Evolutionary conservation across 2,113 vertebrate genomes (phyloP), one percentile per base, ranked within the genome.

Genomic region (Burhinus oedicnemus): DNA sequence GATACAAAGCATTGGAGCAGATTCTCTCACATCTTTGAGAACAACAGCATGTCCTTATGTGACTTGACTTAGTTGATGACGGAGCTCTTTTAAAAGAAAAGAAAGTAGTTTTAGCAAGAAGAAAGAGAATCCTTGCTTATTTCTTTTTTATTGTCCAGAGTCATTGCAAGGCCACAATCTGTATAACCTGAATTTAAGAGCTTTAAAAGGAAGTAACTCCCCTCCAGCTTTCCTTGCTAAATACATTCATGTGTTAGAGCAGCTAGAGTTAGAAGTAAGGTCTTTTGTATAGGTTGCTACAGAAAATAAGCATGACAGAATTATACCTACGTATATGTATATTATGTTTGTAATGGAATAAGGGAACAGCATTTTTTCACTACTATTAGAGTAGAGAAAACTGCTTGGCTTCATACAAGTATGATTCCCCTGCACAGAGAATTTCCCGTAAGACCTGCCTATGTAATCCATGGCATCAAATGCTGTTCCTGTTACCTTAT

Each of bases 81-180:
- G 54, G 52, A 90, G 65, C 65, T 86, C 72, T 93, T 91, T 34
- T 42, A 70, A 54, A 96, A 71, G 70, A 61, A 84, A 90, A 71
- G 26, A 62, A 69, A 47, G 64, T 40, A 42, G 15, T 58, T 94
- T 61, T 45, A 83, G n/a, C 45, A 55, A 91, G 72, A 55, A 79
- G 40, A 40, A 40, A 51, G 55, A 74, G 34, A 54, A 66, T 49
- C 36, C 30, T 62, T 70, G 6, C 16, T 60, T 22, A 6, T 52
- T 89, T 90, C 3, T 64, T 42, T 66, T 54, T 61, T 54, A 30
- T 30, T 84, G 81, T 76, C 44, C 38, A 36, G 40, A 71, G 52
- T 82, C 27, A 57, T 23, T 74, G 22, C 58, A 72, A 79, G 44
- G 65, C 77, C 57, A 54, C 70, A 58, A 0, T 83, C 38, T 65